A percentile compares a stretch with the other conserved stretches of the same genome.
These are phyloP conservation scores for Anabas testudineus DNA, from an alignment of 2,797 vertebrate genomes.

Conservation along the genomic window DNA sequence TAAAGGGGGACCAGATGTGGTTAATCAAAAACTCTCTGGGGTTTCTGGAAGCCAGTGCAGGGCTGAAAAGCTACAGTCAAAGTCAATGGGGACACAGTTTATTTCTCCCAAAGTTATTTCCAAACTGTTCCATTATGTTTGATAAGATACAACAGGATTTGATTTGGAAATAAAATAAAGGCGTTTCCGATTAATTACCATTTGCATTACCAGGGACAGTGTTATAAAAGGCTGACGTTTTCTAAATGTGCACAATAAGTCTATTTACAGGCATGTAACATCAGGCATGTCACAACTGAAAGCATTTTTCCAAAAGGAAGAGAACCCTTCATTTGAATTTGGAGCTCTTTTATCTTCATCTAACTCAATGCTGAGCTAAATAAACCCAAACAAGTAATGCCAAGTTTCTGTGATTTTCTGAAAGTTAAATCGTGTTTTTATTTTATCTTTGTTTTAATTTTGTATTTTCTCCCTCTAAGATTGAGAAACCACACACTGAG, in stretches of 20 bases:
- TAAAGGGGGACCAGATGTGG: slow-evolving; percentile 65
- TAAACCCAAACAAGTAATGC: neutral
- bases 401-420: no score
- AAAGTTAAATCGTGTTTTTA: neutral
- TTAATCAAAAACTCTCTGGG: slow-evolving; percentile 67
- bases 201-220: slow-evolving; percentile 9
- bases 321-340: neutral
- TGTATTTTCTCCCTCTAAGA: neutral
- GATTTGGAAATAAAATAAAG: slow-evolving; percentile 34
- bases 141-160: slow-evolving; percentile 24
- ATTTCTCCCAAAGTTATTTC: slow-evolving; percentile 57
- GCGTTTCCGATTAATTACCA: slow-evolving; percentile 40
- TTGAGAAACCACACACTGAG: neutral
- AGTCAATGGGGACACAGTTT: slow-evolving; percentile 58
- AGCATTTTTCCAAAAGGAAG: slow-evolving; percentile 2
- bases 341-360: slow-evolving; percentile 6
- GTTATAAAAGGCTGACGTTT: neutral
- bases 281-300: slow-evolving; percentile 19
- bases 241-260: slow-evolving; percentile 13
- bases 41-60: slow-evolving; percentile 27
- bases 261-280: slow-evolving; percentile 13
- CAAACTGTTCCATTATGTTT: slow-evolving; percentile 42
- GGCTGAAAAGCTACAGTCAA: slow-evolving; percentile 53
- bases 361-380: neutral
- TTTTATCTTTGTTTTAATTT: neutral